These are phyloP conservation scores for Dorcus hopei DNA, from an alignment of 2,888 invertebrate species.

Conservation along the genomic window DNA sequence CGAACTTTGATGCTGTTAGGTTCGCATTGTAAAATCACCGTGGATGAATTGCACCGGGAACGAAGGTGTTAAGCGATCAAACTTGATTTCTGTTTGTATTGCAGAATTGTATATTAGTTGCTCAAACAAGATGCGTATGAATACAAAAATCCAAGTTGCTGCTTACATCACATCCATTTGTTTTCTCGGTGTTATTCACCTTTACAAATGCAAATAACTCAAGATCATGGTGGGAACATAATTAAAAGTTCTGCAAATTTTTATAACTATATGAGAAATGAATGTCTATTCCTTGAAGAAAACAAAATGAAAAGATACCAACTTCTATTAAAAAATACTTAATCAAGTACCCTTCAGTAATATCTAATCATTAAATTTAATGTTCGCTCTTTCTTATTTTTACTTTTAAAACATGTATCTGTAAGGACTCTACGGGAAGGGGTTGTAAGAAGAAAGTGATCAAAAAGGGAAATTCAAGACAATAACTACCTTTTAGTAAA, in stretches of 20 bases:
- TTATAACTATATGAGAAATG: neutral
- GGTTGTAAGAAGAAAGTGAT: no score
- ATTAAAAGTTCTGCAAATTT: neutral
- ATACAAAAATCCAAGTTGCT: neutral
- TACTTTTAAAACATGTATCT: no score
- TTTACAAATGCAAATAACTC: neutral
- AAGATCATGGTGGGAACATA: neutral
- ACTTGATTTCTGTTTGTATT: slow-evolving; percentile 12
- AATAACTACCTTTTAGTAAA: no score
- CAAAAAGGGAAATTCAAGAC: no score
- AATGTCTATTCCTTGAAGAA: neutral
- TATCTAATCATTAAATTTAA: no score
- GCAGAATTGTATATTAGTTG: slow-evolving; percentile 13
- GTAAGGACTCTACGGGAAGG: no score
- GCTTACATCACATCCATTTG: no score
- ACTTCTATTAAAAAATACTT: no score
- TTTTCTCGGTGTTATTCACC: neutral
- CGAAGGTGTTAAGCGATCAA: slow-evolving; percentile 13
- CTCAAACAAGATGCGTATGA: slow-evolving; percentile 4
- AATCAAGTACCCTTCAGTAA: no score
- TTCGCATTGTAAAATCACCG: neutral
- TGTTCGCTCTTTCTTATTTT: no score
- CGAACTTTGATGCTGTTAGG: slow-evolving; percentile 11
- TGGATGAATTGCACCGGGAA: slow-evolving; percentile 6
- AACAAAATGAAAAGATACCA: neutral